Conservation (phyloP, 1,140 invertebrate species). For the Drepana arcuata region DNA sequence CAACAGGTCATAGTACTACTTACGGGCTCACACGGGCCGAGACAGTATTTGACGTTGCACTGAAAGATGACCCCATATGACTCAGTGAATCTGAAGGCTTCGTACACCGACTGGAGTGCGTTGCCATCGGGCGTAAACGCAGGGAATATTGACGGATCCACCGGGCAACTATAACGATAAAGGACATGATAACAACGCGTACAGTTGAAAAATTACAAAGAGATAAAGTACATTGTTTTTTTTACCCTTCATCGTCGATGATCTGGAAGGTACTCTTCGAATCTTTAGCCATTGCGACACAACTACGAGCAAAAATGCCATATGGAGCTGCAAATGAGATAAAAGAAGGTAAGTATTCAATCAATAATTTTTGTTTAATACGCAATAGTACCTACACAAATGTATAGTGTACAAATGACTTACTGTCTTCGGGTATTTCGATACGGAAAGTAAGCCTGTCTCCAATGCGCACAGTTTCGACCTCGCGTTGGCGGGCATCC, state of each 20-base stretch:
- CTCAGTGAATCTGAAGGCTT: slow-evolving; percentile 96
- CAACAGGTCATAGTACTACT: slow-evolving; percentile 63
- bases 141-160: slow-evolving; percentile 94
- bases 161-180: slow-evolving; percentile 80
- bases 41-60: slow-evolving; percentile 96
- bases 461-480: slow-evolving; percentile 94
- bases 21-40: slow-evolving; percentile 94
- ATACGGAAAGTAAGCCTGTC: slow-evolving; percentile 96
- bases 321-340: slow-evolving; percentile 84
- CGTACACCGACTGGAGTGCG: slow-evolving; percentile 91
- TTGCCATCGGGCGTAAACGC: slow-evolving; percentile 90
- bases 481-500: slow-evolving; percentile 87
- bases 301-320: slow-evolving; percentile 95
- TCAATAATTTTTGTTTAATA: no score
- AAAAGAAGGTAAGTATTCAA: no score
- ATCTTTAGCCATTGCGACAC: slow-evolving; percentile 97
- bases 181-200: neutral
- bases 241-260: slow-evolving; percentile 93
- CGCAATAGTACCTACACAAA: no score
- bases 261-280: slow-evolving; percentile 96
- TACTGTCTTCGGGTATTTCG: slow-evolving; percentile 96
- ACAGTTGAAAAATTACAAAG: neutral
- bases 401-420: no score
- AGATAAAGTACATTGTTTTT: slow-evolving; percentile 2
- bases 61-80: slow-evolving; percentile 98